phyloP scores from a whole-genome alignment of 2,113 vertebrate species.

The Macrotis lagotis region DNA sequence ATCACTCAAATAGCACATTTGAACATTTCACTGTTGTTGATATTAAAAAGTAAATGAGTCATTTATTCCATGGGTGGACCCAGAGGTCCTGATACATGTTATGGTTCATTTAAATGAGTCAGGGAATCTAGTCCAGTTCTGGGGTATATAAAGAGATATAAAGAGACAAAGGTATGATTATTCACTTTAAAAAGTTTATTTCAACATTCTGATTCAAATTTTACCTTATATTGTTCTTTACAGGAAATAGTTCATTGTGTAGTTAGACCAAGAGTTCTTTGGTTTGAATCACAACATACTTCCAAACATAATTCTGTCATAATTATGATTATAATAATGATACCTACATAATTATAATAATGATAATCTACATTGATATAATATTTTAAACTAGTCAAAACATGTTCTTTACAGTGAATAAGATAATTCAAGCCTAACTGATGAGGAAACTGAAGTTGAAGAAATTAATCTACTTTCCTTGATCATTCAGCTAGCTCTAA shows the following conservation, averaged over 20 bases:
- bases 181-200: neutral
- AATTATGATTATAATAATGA: neutral
- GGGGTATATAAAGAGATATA: neutral
- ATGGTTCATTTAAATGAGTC: no score
- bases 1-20: neutral
- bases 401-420: neutral
- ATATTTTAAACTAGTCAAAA: neutral
- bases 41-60: neutral
- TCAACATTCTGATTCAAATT: neutral
- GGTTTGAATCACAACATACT: neutral
- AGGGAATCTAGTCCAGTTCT: no score
- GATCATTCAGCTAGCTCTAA: neutral
- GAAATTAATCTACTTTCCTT: neutral
- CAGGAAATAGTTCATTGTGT: neutral
- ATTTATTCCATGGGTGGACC: neutral
- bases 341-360: neutral
- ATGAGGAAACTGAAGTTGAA: neutral
- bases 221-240: neutral
- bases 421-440: neutral
- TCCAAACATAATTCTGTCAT: neutral
- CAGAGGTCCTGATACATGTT: no score
- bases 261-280: neutral
- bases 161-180: neutral
- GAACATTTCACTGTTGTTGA: neutral
- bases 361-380: neutral